A percentile compares a stretch with the other conserved stretches of the same genome.
phyloP scores from a whole-genome alignment of 2,113 vertebrate genomes.

The Mesoclemmys tuberculata region DNA sequence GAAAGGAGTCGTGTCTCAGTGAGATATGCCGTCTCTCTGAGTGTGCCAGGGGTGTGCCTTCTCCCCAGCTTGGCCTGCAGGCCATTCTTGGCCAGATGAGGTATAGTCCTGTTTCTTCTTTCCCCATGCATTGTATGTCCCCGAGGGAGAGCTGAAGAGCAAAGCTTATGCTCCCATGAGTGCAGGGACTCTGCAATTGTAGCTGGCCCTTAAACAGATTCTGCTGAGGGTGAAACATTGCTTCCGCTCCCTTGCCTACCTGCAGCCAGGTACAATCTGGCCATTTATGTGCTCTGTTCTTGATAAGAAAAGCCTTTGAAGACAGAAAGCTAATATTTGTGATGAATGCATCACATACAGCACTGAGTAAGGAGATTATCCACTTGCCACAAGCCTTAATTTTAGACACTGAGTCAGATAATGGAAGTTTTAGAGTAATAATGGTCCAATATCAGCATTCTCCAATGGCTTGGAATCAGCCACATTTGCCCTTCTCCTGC shows the following conservation, averaged over 20 bases:
- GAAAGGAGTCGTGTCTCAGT: background rate
- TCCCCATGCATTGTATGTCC: background rate
- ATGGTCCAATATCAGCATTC: background rate
- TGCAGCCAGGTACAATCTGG: background rate
- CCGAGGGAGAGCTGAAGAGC: too few relatives aligned
- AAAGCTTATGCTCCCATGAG: background rate
- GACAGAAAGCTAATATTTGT: background rate
- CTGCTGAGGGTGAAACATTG: background rate
- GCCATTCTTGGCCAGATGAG: background rate
- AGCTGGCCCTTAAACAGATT: background rate
- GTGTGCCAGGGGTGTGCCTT: background rate
- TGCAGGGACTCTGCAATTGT: accelerated
- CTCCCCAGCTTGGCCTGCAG: background rate
- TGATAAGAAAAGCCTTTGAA: background rate
- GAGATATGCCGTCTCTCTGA: background rate
- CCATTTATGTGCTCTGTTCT: background rate
- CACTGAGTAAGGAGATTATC: background rate
- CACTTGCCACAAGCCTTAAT: background rate
- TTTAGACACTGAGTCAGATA: background rate
- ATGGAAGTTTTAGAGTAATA: background rate
- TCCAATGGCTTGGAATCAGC: background rate
- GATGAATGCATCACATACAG: background rate
- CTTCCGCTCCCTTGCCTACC: background rate
- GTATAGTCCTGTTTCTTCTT: background rate
- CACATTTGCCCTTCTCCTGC: background rate